phyloP scores from a whole-genome alignment of 1,140 invertebrate genomes.

The Drosophila persimilis region DNA sequence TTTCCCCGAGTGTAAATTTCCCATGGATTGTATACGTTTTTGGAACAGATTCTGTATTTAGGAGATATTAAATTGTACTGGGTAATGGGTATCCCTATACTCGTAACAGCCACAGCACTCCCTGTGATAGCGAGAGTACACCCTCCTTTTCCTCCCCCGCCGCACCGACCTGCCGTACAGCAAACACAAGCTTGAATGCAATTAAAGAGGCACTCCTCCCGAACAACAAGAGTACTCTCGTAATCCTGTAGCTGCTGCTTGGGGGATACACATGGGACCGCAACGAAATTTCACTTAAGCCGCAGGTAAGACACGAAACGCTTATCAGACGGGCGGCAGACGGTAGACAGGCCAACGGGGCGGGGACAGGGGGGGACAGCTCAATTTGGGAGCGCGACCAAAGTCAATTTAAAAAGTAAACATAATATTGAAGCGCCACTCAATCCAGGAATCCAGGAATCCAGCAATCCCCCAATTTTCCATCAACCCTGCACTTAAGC shows the following conservation, averaged over 20 bases:
- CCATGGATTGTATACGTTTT: too few relatives aligned
- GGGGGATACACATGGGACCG: conserved; percentile 7
- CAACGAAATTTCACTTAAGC: conserved; percentile 70
- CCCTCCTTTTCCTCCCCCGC: too few relatives aligned
- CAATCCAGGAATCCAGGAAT: neutral
- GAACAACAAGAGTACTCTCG: neutral
- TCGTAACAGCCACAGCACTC: too few relatives aligned
- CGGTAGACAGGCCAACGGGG: too few relatives aligned
- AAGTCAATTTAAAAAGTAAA: conserved; percentile 81
- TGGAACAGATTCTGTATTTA: too few relatives aligned
- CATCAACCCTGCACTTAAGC: conserved; percentile 56
- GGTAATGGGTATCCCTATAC: too few relatives aligned
- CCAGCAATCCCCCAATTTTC: neutral
- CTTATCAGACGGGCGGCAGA: conserved; percentile 57
- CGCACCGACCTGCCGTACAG: too few relatives aligned
- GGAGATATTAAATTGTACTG: too few relatives aligned
- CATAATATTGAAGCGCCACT: conserved; percentile 14
- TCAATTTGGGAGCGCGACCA: conserved; percentile 64
- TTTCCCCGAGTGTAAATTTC: too few relatives aligned
- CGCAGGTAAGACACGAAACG: conserved; percentile 63
- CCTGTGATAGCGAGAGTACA: conserved; percentile 1
- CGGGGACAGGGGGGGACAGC: conserved; percentile 26
- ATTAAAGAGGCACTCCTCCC: conserved; percentile 54
- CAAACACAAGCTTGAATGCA: conserved; percentile 23
- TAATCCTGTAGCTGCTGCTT: conserved; percentile 1